These are phyloP conservation scores for Pardalotus punctatus DNA, from an alignment of 2,113 vertebrate genomes.

Conservation along the genomic window DNA sequence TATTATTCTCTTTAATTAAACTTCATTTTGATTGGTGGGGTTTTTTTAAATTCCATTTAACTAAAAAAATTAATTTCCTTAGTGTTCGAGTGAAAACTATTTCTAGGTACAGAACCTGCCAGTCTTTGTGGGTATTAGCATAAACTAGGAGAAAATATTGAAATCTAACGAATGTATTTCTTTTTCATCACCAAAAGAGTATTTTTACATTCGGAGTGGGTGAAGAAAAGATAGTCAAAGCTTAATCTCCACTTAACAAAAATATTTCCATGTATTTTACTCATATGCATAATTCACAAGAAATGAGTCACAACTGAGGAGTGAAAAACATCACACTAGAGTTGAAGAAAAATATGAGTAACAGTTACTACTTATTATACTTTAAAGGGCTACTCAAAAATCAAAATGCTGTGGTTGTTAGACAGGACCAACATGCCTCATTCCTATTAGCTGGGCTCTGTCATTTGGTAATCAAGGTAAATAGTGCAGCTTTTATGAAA, in stretches of 20 bases:
- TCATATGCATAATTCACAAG: background rate
- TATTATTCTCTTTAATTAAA: background rate
- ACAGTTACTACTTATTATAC: fast-evolving
- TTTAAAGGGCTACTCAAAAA: background rate
- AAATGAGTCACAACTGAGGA: background rate
- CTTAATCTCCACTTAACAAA: background rate
- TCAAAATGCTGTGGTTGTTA: background rate
- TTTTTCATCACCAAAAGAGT: background rate
- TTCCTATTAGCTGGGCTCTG: background rate
- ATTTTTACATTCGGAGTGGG: background rate
- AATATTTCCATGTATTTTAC: background rate
- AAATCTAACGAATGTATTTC: background rate
- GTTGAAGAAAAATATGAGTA: background rate
- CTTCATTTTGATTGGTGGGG: no score
- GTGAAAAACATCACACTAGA: background rate
- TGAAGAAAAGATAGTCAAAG: background rate
- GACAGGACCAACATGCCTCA: background rate
- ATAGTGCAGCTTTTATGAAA: background rate
- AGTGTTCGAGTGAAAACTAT: background rate
- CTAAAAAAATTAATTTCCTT: background rate
- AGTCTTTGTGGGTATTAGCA: background rate
- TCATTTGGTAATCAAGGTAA: background rate
- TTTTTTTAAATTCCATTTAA: no score
- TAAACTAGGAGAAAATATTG: background rate
- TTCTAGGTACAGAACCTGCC: background rate